Percentiles rank a stretch among this genome's conserved stretches.
These are phyloP conservation scores for Trematocara macrostoma DNA, from an alignment of 2,113 vertebrate species.

Conservation along the genomic window DNA sequence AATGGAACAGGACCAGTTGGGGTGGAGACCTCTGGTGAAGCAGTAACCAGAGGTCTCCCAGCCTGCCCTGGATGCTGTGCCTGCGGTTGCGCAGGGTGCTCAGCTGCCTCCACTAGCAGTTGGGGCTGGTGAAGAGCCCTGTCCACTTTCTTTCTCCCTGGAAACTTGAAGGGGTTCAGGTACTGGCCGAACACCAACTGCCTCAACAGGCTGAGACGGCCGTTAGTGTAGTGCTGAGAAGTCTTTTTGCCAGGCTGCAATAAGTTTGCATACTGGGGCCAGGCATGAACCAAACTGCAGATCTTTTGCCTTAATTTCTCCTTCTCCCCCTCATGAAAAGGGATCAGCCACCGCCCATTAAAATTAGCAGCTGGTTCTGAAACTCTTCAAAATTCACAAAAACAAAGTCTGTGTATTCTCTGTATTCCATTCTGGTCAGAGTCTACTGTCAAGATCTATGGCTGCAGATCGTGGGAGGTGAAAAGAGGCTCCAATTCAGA, in stretches of 20 bases:
- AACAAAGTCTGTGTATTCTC: background rate
- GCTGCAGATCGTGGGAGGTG: background rate
- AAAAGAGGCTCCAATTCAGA: background rate
- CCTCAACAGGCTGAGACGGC: rapidly evolving
- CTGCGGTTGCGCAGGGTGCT: rapidly evolving
- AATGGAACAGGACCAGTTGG: background rate
- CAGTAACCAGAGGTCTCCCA: background rate
- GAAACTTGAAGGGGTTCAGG: background rate
- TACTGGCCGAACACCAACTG: background rate
- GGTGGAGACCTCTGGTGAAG: background rate
- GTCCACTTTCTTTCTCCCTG: too few relatives aligned
- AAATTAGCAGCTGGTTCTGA: background rate
- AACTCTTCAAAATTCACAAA: background rate
- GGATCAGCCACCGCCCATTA: background rate
- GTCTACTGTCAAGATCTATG: background rate
- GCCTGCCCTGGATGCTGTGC: background rate
- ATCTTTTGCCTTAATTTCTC: background rate
- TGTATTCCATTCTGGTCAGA: background rate
- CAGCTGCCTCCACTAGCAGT: background rate
- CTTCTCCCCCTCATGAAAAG: background rate
- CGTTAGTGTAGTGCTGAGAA: background rate
- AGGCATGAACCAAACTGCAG: background rate
- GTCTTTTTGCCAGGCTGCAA: background rate
- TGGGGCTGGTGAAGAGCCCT: background rate
- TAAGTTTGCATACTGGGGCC: background rate